Evolutionary conservation across 1,140 invertebrate genomes (phyloP), one percentile per base, ranked within the genome.

Genomic region (Pteromalus puparum): DNA sequence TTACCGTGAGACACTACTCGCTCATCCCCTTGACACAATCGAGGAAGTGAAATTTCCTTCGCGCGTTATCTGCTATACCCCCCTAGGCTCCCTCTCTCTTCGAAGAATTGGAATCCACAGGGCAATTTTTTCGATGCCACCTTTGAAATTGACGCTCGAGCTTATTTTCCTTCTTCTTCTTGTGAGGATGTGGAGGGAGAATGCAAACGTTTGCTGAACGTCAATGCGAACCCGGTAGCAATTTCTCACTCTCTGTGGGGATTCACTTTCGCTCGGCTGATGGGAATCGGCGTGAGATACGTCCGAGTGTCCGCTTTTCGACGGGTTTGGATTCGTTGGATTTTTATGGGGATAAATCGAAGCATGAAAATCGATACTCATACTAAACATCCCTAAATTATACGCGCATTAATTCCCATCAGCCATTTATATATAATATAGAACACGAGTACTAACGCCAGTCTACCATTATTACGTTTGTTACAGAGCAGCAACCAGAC

Each of bases 401-500:
- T 48, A 10, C 46, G 46, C 15, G 10, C 46, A 1, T 53, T 53
- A 53, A 21, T 18, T 53, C 18, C 3, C 3, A 53, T 53, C 4
- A 12, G 2, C 15, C 18, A 53, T 53, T 18, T 15, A 53, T 18
- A 13, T 18, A 53, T 1, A 18, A 53, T 53, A 18, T 21, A 53
- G 34, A 34, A 2, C 7, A 42, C 38, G 10, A n/a, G 18, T 61
- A 61, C 53, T 61, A 61, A 61, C 53, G 21, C 53, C 53, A 61
- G 18, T 61, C 46, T 10, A 18, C 53, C 18, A 61, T 46, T 46
- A 21, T 86, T 87, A 86, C 70, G 86, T 85, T 88, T 87, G 87
- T 89, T 88, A 34, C 90, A 92, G 91, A 90, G 83, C 87, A 90
- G 83, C 87, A 91, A 92, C 85, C 86, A 88, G 88, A 92, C 90